Conservation (phyloP, 2,888 invertebrate species). For the Galeopsomyia nigrocyanea region DNA sequence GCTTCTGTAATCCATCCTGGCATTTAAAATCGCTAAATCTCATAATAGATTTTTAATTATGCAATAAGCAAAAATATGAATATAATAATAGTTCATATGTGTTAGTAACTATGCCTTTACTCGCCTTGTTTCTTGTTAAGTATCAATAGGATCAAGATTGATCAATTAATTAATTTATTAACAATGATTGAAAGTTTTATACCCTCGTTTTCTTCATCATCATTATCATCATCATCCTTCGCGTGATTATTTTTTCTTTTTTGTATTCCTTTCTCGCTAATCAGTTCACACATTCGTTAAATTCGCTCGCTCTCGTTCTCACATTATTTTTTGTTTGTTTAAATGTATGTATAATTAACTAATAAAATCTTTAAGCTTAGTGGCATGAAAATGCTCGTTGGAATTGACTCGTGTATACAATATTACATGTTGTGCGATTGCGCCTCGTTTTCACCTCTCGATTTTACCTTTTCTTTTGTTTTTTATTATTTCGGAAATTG, state of each 20-base stretch:
- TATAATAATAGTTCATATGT: conserved; percentile 66
- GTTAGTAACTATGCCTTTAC: conserved; percentile 54
- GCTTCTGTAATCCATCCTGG: conserved; percentile 45
- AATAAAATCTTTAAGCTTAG: conserved; percentile 66
- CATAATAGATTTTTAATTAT: conserved; percentile 64
- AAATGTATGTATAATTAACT: conserved; percentile 54
- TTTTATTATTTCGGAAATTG: neutral
- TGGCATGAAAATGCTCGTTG: conserved; percentile 69
- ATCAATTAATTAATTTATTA: conserved; percentile 61
- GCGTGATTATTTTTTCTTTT: conserved; percentile 34
- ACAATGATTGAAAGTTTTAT: conserved; percentile 65
- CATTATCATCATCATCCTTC: conserved; percentile 32
- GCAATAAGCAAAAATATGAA: conserved; percentile 68
- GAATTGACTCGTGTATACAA: conserved; percentile 68
- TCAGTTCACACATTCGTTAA: conserved; percentile 29
- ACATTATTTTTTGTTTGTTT: conserved; percentile 39
- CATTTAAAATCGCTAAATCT: conserved; percentile 59
- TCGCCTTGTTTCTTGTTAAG: conserved; percentile 58
- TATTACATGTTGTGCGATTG: conserved; percentile 53
- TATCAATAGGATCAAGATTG: conserved; percentile 65
- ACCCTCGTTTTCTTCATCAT: conserved; percentile 30
- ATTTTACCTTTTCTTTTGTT: neutral
- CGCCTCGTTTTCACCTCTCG: conserved; percentile 49
- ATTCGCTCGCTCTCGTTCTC: conserved; percentile 34
- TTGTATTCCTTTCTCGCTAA: conserved; percentile 12